Percentiles rank a stretch among this genome's conserved stretches.
phyloP scores from a whole-genome alignment of 2,888 invertebrate species.

The Chelonus formosanus region DNA sequence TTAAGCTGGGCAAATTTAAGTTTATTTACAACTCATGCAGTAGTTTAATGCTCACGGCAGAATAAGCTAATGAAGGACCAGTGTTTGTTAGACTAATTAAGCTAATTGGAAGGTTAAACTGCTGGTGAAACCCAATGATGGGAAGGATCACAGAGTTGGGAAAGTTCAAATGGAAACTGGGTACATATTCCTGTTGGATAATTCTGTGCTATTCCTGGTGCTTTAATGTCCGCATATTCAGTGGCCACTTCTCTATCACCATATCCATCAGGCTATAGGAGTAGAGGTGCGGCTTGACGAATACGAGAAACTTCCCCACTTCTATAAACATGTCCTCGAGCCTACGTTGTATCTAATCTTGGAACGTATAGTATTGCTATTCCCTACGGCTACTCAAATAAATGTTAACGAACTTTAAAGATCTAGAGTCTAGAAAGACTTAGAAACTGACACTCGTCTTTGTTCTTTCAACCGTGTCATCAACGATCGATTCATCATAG shows the following conservation, averaged over 20 bases:
- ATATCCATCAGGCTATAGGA: slow-evolving; percentile 3
- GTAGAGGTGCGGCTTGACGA: slow-evolving; percentile 11
- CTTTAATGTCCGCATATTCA: slow-evolving; percentile 15
- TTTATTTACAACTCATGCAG: no score
- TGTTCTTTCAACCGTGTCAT: slow-evolving; percentile 10
- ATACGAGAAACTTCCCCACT: slow-evolving; percentile 11
- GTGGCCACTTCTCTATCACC: slow-evolving; percentile 4
- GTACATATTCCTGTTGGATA: neutral
- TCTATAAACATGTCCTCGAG: slow-evolving; percentile 7
- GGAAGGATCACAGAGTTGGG: slow-evolving; percentile 18
- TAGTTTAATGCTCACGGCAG: no score
- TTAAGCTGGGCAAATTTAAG: no score
- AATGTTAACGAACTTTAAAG: neutral
- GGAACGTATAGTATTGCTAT: neutral
- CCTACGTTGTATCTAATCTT: slow-evolving; percentile 15
- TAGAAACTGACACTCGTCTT: neutral
- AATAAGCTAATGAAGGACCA: slow-evolving; percentile 3
- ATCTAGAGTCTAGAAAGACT: no score
- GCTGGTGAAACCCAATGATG: neutral
- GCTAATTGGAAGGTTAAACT: slow-evolving; percentile 15
- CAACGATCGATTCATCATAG: slow-evolving; percentile 15
- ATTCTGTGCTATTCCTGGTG: slow-evolving; percentile 16
- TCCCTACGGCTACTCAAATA: no score
- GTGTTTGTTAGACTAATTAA: slow-evolving; percentile 3
- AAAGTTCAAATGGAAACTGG: slow-evolving; percentile 9